A percentile compares a stretch with the other conserved stretches of the same genome.
Evolutionary conservation across 2,797 vertebrate species (phyloP).

Genomic region (Ammospiza maritima): DNA sequence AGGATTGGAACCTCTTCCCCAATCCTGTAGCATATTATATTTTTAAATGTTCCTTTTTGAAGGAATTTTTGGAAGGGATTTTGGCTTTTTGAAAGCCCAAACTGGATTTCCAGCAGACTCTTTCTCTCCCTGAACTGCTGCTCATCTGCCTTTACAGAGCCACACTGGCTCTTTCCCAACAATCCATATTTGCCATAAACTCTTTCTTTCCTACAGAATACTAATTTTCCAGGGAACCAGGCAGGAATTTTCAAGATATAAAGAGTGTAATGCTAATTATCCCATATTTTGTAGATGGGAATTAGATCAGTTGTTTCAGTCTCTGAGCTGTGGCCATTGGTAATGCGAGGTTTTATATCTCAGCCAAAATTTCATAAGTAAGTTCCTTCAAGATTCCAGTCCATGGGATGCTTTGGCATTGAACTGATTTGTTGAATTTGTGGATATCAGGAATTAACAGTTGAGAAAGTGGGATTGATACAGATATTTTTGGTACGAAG

Average conservation of each 20-base stretch:
- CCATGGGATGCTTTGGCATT: background rate
- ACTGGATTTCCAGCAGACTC: background rate
- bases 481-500: background rate
- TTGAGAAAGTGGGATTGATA: background rate
- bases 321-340: background rate
- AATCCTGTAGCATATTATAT: background rate
- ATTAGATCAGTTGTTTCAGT: background rate
- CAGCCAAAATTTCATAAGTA: background rate
- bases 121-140: background rate
- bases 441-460: background rate
- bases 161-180: rapidly evolving
- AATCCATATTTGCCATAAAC: background rate
- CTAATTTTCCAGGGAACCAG: background rate
- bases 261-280: background rate
- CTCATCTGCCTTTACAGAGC: background rate
- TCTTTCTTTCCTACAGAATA: background rate
- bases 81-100: background rate
- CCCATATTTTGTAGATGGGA: background rate
- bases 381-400: background rate
- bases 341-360: background rate
- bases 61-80: background rate
- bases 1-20: background rate
- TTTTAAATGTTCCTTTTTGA: background rate
- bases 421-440: background rate
- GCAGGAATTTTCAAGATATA: background rate